Conservation (phyloP, 2,888 invertebrate species). For the Cosmia pyralina region DNA sequence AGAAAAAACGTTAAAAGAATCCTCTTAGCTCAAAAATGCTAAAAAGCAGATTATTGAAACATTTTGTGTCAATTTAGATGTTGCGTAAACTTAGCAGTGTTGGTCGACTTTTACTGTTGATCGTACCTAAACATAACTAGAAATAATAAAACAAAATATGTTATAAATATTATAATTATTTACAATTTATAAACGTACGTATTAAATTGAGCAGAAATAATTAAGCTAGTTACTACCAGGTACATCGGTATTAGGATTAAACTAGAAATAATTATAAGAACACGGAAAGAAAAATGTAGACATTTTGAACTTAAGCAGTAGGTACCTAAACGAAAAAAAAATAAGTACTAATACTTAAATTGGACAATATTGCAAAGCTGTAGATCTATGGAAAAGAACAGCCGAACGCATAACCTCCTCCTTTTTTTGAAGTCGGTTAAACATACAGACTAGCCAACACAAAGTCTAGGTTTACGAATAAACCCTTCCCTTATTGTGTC, state of each 20-base stretch:
- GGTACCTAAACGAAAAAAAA: too few species aligned
- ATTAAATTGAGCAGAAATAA: conserved; percentile 37
- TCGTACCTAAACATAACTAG: neutral
- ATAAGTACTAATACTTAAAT: too few species aligned
- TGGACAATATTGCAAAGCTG: too few species aligned
- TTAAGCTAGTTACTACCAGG: conserved; percentile 61
- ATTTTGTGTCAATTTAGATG: neutral
- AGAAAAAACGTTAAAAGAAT: neutral
- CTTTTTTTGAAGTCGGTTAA: neutral
- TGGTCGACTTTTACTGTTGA: neutral
- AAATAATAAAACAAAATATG: conserved; percentile 23
- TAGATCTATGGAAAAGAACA: too few species aligned
- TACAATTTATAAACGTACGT: conserved; percentile 28
- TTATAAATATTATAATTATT: conserved; percentile 36
- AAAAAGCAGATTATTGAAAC: neutral
- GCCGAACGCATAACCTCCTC: too few species aligned
- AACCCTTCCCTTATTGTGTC: neutral
- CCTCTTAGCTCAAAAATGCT: neutral
- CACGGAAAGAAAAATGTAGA: neutral
- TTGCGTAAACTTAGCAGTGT: neutral
- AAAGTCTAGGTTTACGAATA: neutral
- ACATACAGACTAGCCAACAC: neutral
- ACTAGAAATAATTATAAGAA: conserved; percentile 22
- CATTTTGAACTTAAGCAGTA: too few species aligned
- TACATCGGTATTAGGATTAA: conserved; percentile 58